These are phyloP conservation scores for Fundulus diaphanus DNA, from an alignment of 2,797 vertebrate genomes.

Conservation along the genomic window DNA sequence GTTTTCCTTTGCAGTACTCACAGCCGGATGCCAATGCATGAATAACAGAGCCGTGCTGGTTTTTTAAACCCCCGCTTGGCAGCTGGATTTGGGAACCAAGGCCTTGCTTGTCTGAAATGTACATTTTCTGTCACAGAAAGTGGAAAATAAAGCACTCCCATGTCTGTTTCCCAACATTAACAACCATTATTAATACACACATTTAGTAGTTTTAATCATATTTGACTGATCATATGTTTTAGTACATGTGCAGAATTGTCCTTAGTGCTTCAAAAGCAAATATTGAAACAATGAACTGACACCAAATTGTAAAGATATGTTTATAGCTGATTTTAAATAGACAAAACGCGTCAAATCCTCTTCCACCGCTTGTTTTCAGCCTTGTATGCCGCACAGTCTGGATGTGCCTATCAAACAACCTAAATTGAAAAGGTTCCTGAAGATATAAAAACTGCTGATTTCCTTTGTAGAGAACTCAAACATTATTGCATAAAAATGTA, in stretches of 20 bases:
- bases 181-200: not conserved
- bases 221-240: not conserved
- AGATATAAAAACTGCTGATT: not conserved
- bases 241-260: not conserved
- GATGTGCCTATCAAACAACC: not conserved
- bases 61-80: not conserved
- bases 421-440: not conserved
- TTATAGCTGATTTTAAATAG: not conserved
- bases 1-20: not conserved
- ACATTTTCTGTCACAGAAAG: not conserved
- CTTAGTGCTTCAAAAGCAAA: not conserved
- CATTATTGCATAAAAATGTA: not conserved
- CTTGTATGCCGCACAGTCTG: not conserved
- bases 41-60: not conserved
- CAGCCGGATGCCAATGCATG: not conserved
- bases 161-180: not conserved
- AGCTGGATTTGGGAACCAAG: not conserved
- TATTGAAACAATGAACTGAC: not conserved
- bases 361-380: not conserved
- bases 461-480: not conserved
- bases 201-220: not conserved
- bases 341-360: not conserved
- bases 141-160: not conserved
- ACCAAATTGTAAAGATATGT: not conserved
- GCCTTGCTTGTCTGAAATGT: not conserved